Evolutionary conservation across 1,140 invertebrate genomes (phyloP), one percentile per base, ranked within the genome.

Genomic region (Cyclargus thomasi): DNA sequence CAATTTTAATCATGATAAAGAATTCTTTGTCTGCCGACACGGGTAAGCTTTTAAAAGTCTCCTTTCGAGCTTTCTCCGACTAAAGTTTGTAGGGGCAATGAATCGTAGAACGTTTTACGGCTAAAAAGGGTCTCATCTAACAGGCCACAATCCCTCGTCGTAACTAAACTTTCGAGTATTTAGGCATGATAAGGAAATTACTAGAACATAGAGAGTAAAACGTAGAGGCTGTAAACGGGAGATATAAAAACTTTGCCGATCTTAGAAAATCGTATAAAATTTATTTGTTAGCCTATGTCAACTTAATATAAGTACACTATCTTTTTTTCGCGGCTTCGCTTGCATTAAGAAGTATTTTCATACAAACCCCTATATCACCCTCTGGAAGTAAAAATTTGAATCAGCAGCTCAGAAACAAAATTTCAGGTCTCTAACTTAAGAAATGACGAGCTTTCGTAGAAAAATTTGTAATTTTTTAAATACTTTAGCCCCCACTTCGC

Each of bases 31-130:
- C 17, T 21, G 21, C 18, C 10, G 55, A 59, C 55, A 59, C 55
- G 55, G 55, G 55, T 59, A 59, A 59, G 55, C 55, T 59, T 59
- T 59, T 59, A 59, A 59, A 59, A 59, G 55, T 59, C 55, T 17
- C 18, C 20, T 20, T 17, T 21, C 10, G 20, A 59, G 55, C 18
- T 59, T 59, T 59, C 55, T 59, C 55, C 20, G 53, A 55, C 53
- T 18, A 21, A 20, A 59, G 55, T 59, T 59, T 11, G 55, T 59
- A 59, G 18, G 55, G 55, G 55, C 55, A 59, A 59, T 59, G 55
- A 20, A 59, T 59, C 55, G 55, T 59, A 59, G 55, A 59, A 59
- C 55, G 20, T 59, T 59, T 59, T 21, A 21, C 18, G 55, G 55
- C 18, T n/a, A 59, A 59, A 59, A 59, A 59, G 55, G 55, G 55